phyloP scores from a whole-genome alignment of 2,797 vertebrate genomes.

The Prionace glauca region DNA sequence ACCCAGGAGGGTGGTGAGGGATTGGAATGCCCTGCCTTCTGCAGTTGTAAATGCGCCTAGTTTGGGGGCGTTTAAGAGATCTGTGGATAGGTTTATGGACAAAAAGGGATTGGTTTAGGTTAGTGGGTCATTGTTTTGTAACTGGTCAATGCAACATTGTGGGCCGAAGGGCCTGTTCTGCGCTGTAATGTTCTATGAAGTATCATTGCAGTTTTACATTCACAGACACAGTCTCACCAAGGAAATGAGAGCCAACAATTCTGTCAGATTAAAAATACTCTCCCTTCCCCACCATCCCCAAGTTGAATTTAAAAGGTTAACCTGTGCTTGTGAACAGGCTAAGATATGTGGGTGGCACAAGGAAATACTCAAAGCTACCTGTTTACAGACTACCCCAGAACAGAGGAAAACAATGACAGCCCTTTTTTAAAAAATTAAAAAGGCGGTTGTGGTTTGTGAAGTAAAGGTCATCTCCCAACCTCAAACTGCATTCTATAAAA shows the following conservation, averaged over 20 bases:
- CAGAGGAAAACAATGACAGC: neutral
- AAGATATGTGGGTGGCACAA: neutral
- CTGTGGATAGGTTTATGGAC: too few species aligned
- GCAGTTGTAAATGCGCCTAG: too few species aligned
- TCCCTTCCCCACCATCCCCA: too few species aligned
- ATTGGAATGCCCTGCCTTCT: too few species aligned
- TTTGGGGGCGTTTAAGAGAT: too few species aligned
- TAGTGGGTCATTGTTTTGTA: too few species aligned
- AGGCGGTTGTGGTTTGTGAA: conserved; percentile 10
- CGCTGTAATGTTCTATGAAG: too few species aligned
- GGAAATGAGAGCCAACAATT: neutral
- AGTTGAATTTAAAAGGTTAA: neutral
- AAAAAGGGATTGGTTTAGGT: too few species aligned
- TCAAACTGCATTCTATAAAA: conserved; percentile 10
- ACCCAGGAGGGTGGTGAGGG: too few species aligned
- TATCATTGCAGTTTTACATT: neutral
- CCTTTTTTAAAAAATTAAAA: neutral
- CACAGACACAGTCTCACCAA: neutral
- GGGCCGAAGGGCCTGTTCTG: too few species aligned
- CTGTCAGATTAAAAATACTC: neutral
- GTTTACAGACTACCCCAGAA: neutral
- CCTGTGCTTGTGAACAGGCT: neutral
- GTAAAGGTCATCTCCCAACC: conserved; percentile 35
- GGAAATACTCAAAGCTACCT: neutral
- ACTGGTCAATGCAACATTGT: too few species aligned